Evolutionary conservation across 2,888 invertebrate genomes (phyloP).

Genomic region (Congeria kusceri): DNA sequence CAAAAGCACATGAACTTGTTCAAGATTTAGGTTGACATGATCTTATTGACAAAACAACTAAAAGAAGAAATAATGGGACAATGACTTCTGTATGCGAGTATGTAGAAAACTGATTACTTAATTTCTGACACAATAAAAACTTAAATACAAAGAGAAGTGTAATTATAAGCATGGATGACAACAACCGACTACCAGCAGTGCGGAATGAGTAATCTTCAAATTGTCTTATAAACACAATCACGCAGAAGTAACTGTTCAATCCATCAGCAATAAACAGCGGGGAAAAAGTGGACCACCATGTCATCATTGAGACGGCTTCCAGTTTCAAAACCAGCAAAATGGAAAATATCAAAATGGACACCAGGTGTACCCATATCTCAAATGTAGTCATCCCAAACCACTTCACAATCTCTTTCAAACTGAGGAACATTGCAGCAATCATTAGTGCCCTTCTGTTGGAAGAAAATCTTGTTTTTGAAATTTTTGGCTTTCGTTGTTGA

Average conservation of each 20-base stretch:
- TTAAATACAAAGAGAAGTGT: constrained; percentile 95
- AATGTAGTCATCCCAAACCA: constrained; percentile 98
- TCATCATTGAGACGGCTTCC: constrained; percentile 88
- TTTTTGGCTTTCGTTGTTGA: no score
- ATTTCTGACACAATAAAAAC: constrained; percentile 94
- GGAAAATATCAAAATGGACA: constrained; percentile 93
- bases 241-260: constrained; percentile 96
- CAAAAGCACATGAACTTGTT: background rate
- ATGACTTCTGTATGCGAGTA: constrained; percentile 96
- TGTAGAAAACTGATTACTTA: constrained; percentile 90
- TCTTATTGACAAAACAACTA: constrained; percentile 95
- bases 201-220: constrained; percentile 89
- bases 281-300: constrained; percentile 96
- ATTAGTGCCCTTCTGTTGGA: background rate
- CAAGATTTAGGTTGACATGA: constrained; percentile 92
- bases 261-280: constrained; percentile 97
- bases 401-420: constrained; percentile 94
- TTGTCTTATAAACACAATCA: constrained; percentile 97
- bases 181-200: constrained; percentile 91
- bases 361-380: constrained; percentile 96
- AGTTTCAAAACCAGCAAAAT: constrained; percentile 92
- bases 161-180: constrained; percentile 94
- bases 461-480: no score
- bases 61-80: constrained; percentile 95
- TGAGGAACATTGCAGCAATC: constrained; percentile 90